These are phyloP conservation scores for Malurus alboscapulatus DNA, from an alignment of 2,113 vertebrate genomes.

Conservation along the genomic window DNA sequence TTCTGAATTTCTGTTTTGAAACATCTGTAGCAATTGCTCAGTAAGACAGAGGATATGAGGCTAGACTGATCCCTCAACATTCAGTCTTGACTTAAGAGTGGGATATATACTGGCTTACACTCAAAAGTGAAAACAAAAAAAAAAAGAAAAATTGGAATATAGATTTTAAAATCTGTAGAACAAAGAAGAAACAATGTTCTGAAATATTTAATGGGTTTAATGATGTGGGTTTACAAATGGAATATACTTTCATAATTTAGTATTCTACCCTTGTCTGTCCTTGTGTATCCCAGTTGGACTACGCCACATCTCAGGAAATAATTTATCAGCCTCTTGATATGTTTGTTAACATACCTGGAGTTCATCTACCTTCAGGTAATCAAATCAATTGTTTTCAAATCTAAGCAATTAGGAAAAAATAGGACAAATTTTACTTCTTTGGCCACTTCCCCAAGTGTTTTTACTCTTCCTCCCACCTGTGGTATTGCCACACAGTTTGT, in stretches of 20 bases:
- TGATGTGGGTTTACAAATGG: not conserved
- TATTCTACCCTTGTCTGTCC: not conserved
- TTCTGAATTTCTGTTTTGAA: not conserved
- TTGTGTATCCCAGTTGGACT: not conserved
- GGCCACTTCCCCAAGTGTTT: not conserved
- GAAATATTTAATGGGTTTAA: not conserved
- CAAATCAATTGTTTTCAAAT: not conserved
- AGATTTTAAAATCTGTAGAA: not conserved
- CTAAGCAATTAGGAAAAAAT: not conserved
- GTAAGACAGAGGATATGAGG: not conserved
- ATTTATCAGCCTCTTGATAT: not conserved
- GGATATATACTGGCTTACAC: not conserved
- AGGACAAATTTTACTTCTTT: not conserved
- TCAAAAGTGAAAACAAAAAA: not conserved
- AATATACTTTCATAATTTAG: not conserved
- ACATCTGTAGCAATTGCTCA: not conserved
- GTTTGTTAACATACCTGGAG: not conserved
- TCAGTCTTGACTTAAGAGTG: not conserved
- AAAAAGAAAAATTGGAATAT: not conserved
- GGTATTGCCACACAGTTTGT: not conserved
- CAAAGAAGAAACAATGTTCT: not conserved
- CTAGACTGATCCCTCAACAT: not conserved
- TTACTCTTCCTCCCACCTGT: not conserved
- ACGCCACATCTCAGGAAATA: not conserved
- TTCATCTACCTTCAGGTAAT: not conserved